These are phyloP conservation scores for Diachrysia chrysitis DNA, from an alignment of 2,888 invertebrate species.

Conservation along the genomic window DNA sequence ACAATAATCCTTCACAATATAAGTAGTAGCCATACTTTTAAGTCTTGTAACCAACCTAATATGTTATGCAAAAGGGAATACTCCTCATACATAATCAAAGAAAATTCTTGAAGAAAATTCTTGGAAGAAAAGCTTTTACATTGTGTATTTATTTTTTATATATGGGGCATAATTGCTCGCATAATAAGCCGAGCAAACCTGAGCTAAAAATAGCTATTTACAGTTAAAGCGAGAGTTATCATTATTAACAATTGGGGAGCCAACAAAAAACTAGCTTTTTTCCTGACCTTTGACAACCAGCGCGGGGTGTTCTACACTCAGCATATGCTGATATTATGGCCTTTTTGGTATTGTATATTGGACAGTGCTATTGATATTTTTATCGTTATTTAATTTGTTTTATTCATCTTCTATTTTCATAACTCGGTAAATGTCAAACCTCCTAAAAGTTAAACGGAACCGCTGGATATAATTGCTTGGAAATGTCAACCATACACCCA, in stretches of 20 bases:
- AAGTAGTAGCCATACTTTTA: not conserved
- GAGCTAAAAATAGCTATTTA: not conserved
- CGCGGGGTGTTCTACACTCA: too few species aligned
- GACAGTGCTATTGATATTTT: too few species aligned
- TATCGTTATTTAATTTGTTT: too few species aligned
- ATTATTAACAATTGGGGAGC: too few species aligned
- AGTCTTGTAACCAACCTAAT: not conserved
- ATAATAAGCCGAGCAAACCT: not conserved
- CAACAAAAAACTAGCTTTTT: too few species aligned
- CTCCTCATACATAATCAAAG: not conserved
- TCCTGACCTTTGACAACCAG: too few species aligned
- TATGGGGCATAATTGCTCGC: not conserved
- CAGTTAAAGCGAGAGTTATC: not conserved
- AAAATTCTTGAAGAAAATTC: not conserved
- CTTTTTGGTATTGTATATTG: too few species aligned
- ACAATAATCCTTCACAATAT: not conserved
- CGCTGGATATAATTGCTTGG: not conserved
- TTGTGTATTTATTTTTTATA: not conserved
- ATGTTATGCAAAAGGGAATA: slow-evolving; percentile 4
- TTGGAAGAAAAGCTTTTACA: not conserved
- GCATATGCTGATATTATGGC: too few species aligned
- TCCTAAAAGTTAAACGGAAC: not conserved
- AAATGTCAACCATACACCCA: not conserved
- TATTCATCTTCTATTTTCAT: too few species aligned
- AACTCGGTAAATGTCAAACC: not conserved